Percentiles rank a stretch among this genome's conserved stretches.
These are phyloP conservation scores for Phrynosoma platyrhinos DNA, from an alignment of 2,113 vertebrate genomes.

Conservation along the genomic window DNA sequence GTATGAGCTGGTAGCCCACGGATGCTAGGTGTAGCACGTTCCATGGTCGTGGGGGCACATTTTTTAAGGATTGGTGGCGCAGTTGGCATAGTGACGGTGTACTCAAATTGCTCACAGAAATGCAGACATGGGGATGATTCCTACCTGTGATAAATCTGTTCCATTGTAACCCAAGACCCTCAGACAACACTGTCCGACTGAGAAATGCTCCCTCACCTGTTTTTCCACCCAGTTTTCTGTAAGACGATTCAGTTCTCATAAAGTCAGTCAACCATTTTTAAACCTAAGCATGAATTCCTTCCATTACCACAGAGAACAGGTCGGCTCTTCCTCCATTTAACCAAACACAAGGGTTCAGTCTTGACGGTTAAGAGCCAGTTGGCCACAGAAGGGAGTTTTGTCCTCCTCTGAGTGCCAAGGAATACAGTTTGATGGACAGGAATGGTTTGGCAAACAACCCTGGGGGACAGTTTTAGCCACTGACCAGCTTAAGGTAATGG, in stretches of 20 bases:
- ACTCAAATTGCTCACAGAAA: background rate
- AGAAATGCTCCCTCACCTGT: background rate
- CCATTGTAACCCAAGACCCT: background rate
- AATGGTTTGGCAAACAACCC: slow-evolving; percentile 55
- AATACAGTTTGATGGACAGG: slow-evolving; percentile 56
- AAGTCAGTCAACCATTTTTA: slow-evolving; percentile 29
- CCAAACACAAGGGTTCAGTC: slow-evolving; percentile 62
- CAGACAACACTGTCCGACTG: slow-evolving; percentile 7
- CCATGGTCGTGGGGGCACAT: background rate
- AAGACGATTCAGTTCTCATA: background rate
- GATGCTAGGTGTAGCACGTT: background rate
- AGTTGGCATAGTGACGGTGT: background rate
- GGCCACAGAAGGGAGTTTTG: slow-evolving; percentile 52
- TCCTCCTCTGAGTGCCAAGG: slow-evolving; percentile 58
- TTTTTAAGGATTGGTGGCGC: background rate
- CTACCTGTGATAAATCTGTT: background rate
- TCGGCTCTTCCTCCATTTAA: background rate
- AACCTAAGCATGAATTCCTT: slow-evolving; percentile 42
- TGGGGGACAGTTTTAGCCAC: slow-evolving; percentile 25
- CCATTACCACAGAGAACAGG: slow-evolving; percentile 28
- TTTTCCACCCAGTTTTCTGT: slow-evolving; percentile 4
- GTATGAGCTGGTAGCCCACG: too few relatives aligned
- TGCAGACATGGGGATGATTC: background rate
- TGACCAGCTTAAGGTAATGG: slow-evolving; percentile 69
- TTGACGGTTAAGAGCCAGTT: slow-evolving; percentile 66